Evolutionary conservation across 2,888 invertebrate species (phyloP).

Genomic region (Diploptera punctata): DNA sequence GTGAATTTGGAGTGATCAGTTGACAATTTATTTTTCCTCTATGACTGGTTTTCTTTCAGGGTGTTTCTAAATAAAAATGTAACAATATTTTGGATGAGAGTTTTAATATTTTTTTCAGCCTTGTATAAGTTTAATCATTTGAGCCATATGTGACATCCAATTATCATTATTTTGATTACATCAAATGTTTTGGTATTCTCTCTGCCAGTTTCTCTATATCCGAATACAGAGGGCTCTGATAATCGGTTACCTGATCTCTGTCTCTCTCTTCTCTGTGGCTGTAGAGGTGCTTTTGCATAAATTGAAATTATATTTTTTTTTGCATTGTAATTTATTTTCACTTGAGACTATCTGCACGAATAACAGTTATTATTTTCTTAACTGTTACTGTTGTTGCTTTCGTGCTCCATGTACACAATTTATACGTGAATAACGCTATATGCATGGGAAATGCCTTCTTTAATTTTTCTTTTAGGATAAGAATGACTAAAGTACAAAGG

Average conservation of each 20-base stretch:
- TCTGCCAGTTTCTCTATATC: background rate
- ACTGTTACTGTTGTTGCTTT: background rate
- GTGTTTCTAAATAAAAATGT: too few relatives aligned
- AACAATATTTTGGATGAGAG: too few relatives aligned
- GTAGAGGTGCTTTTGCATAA: slow-evolving; percentile 35
- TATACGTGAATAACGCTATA: background rate
- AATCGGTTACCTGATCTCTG: slow-evolving; percentile 25
- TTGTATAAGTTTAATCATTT: too few relatives aligned
- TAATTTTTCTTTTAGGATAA: background rate
- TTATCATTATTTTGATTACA: too few relatives aligned
- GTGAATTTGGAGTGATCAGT: too few relatives aligned
- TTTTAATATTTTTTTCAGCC: too few relatives aligned
- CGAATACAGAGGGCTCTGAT: slow-evolving; percentile 11
- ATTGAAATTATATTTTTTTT: background rate
- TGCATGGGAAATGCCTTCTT: background rate
- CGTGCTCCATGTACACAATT: background rate
- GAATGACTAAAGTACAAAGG: too few relatives aligned
- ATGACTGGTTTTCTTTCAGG: too few relatives aligned
- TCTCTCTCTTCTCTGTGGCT: slow-evolving; percentile 42
- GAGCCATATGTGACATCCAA: too few relatives aligned
- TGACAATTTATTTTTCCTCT: too few relatives aligned
- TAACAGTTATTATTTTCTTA: background rate
- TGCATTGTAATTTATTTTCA: slow-evolving; percentile 13
- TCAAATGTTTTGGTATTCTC: too few relatives aligned
- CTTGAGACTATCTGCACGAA: background rate